phyloP scores from a whole-genome alignment of 2,888 invertebrate species.

The Apotomis turbidana region DNA sequence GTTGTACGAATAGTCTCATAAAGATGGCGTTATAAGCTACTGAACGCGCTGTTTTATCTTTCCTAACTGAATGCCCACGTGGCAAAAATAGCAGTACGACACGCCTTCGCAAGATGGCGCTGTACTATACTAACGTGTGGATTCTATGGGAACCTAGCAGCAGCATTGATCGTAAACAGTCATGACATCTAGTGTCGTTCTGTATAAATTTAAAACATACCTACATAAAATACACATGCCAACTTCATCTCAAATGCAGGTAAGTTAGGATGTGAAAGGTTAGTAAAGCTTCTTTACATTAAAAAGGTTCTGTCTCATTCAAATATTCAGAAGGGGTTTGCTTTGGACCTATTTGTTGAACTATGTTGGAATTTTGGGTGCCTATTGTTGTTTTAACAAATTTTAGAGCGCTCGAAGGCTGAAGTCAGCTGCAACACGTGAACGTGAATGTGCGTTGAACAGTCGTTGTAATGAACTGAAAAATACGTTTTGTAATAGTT shows the following conservation, averaged over 20 bases:
- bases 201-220: background rate
- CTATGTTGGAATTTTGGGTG: slow-evolving; percentile 4
- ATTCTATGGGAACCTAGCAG: slow-evolving; percentile 12
- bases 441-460: background rate
- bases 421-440: background rate
- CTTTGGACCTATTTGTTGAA: slow-evolving; percentile 4
- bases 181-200: slow-evolving; percentile 29
- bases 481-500: too few species aligned
- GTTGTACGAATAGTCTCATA: background rate
- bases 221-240: background rate
- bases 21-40: slow-evolving; percentile 22
- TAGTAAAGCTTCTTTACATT: slow-evolving; percentile 5
- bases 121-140: background rate
- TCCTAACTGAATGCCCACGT: too few species aligned
- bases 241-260: slow-evolving; percentile 21
- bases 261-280: slow-evolving; percentile 13
- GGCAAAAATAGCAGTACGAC: background rate
- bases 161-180: slow-evolving; percentile 28
- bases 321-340: slow-evolving; percentile 21
- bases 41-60: background rate
- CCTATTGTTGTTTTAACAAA: slow-evolving; percentile 15
- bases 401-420: background rate
- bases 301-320: slow-evolving; percentile 14
- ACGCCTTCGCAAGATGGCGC: slow-evolving; percentile 19
- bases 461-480: too few species aligned